Base-by-base conservation (phyloP, 2,797 vertebrate genomes). In the Premnoplex brunnescens region DNA sequence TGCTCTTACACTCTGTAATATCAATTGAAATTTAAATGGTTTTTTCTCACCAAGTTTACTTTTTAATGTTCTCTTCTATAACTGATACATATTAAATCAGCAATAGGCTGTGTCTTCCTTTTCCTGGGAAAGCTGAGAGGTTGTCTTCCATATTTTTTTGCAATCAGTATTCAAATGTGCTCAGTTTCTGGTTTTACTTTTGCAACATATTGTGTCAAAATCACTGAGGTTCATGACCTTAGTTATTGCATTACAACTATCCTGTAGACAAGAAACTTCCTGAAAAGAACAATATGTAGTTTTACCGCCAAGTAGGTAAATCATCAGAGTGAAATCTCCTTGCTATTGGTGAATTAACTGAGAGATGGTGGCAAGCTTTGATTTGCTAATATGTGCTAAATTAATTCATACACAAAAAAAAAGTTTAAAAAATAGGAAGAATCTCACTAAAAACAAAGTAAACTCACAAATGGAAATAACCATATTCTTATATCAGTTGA, bases 211-310 rank as follows among this genome's bases (percentile, higher is more conserved):
- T 75, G 4, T 62, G 52, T 84, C 80, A 58, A 59, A 88, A 88
- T 75, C 28, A 19, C 4, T 66, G 49, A 59, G 56, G 60, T 85
- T 77, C 30, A 9, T 66, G n/a, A 71, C 56, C 68, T 51, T 92
- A 34, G 28, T 62, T 80, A 19, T 22, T 90, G 14, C 30, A n/a
- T 87, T 79, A 44, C 82, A 60, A 62, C 32, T 59, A 71, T 88
- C 86, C 90, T 80, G 88, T 58, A 39, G 73, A 69, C 56, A 26
- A 85, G 52, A 64, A 83, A 46, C 24, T 96, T 96, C 96, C 96
- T 95, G 88, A 41, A 63, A 89, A 94, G 96, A 96, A 96, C 96
- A 96, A 95, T 96, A 22, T 32, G 39, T 52, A 24, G 62, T 64
- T 86, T 81, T 72, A 73, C 56, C 94, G 89, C 95, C 96, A 96